A percentile compares a stretch with the other conserved stretches of the same genome.
Evolutionary conservation across 2,797 vertebrate species (phyloP).

Genomic region (Lacerta viridis): DNA sequence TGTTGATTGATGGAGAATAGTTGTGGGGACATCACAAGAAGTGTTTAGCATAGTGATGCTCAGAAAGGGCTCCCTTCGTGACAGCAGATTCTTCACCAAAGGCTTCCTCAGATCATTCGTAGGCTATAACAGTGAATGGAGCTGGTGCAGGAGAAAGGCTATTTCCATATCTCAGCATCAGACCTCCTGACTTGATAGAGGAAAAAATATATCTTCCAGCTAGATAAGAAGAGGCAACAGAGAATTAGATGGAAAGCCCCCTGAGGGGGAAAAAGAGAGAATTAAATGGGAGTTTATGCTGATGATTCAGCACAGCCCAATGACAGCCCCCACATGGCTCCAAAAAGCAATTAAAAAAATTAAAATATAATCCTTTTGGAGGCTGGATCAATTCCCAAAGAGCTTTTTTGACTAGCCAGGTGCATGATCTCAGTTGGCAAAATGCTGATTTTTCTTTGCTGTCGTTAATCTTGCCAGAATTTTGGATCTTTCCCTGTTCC

Average conservation of each 20-base stretch:
- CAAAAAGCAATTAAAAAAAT: conserved; percentile 47
- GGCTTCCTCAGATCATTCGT: not conserved
- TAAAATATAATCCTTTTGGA: conserved; percentile 52
- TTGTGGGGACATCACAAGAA: not conserved
- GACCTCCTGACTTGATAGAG: not conserved
- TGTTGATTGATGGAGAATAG: not conserved
- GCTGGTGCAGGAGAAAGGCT: not conserved
- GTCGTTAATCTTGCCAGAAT: conserved; percentile 37
- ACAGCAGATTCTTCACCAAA: not conserved
- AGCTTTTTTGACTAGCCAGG: conserved; percentile 43
- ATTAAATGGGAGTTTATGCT: conserved; percentile 44
- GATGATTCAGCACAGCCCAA: conserved; percentile 67
- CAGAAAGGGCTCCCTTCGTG: not conserved
- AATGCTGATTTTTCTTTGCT: conserved; percentile 11
- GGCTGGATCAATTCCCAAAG: conserved; percentile 50
- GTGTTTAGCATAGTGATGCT: not conserved
- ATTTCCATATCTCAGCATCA: conserved; percentile 1
- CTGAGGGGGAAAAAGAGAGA: conserved; percentile 41
- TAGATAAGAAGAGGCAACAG: conserved; percentile 37
- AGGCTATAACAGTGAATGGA: not conserved
- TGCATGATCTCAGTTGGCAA: conserved; percentile 39
- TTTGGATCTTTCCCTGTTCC: conserved; percentile 5
- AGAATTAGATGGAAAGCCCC: conserved; percentile 24
- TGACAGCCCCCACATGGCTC: not conserved
- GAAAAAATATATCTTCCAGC: not conserved